Evolutionary conservation across 2,888 invertebrate species (phyloP).

Genomic region (Parnassius glacialis): DNA sequence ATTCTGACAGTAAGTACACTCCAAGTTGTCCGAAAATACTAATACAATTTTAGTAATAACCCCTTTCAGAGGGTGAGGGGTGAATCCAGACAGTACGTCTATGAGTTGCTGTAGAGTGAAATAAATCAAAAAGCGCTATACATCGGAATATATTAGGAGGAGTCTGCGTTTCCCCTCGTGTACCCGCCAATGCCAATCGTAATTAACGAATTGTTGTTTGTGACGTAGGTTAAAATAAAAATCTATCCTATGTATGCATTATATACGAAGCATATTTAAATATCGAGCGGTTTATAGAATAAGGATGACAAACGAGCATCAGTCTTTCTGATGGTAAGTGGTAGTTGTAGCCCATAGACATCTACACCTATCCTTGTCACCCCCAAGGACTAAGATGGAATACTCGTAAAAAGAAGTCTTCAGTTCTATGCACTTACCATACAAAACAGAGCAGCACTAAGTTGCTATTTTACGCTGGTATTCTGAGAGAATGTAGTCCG

Average conservation of each 20-base stretch:
- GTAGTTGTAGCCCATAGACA: too few relatives aligned
- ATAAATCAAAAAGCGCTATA: constrained; percentile 25
- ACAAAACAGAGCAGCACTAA: too few relatives aligned
- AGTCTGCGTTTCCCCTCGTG: constrained; percentile 29
- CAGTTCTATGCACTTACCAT: too few relatives aligned
- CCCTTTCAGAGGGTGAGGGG: constrained; percentile 23
- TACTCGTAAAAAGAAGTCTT: too few relatives aligned
- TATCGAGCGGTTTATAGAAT: too few relatives aligned
- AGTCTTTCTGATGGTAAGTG: too few relatives aligned
- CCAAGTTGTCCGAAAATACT: constrained; percentile 11
- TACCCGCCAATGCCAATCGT: constrained; percentile 41
- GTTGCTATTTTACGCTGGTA: too few relatives aligned
- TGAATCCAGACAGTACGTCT: constrained; percentile 24
- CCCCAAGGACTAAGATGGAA: too few relatives aligned
- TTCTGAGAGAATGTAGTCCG: too few relatives aligned
- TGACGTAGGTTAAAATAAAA: constrained; percentile 13
- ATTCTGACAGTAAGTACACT: not conserved
- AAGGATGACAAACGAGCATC: too few relatives aligned
- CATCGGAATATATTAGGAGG: constrained; percentile 24
- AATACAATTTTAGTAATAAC: constrained; percentile 29
- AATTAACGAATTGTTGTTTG: constrained; percentile 45
- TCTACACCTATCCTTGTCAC: too few relatives aligned
- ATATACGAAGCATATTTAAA: too few relatives aligned
- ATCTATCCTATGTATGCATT: not conserved
- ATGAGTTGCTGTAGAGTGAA: constrained; percentile 20